A percentile compares a stretch with the other conserved stretches of the same genome.
These are phyloP conservation scores for Etheostoma spectabile DNA, from an alignment of 2,113 vertebrate species.

Conservation along the genomic window DNA sequence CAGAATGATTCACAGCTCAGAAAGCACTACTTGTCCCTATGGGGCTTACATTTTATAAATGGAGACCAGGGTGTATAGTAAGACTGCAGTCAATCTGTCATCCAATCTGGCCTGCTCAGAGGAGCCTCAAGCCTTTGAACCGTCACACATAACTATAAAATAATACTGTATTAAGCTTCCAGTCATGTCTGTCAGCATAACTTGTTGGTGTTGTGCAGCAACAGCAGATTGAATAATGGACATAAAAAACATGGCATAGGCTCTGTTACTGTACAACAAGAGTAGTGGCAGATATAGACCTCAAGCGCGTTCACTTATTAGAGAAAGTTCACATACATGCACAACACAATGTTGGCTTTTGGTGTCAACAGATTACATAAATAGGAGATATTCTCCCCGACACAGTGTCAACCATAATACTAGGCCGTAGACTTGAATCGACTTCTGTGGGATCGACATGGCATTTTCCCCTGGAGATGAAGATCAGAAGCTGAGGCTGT, in stretches of 20 bases:
- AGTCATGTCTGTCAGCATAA: slow-evolving; percentile 26
- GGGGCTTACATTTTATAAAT: slow-evolving; percentile 53
- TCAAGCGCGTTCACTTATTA: background rate
- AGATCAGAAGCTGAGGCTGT: slow-evolving; percentile 39
- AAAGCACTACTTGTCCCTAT: slow-evolving; percentile 29
- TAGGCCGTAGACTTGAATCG: background rate
- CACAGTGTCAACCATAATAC: slow-evolving; percentile 2
- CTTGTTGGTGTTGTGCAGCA: background rate
- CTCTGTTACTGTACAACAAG: background rate
- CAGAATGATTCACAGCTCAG: slow-evolving; percentile 38
- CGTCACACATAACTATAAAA: slow-evolving; percentile 42
- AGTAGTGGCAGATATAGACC: background rate
- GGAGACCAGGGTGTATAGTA: slow-evolving; percentile 40
- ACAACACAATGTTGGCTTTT: slow-evolving; percentile 31
- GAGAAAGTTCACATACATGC: slow-evolving; percentile 5
- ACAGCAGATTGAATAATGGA: slow-evolving; percentile 10
- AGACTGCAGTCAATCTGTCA: slow-evolving; percentile 67
- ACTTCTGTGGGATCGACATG: slow-evolving; percentile 18
- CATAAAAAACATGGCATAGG: background rate
- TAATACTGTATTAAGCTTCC: slow-evolving; percentile 47
- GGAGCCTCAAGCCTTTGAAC: slow-evolving; percentile 47
- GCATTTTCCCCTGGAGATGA: slow-evolving; percentile 10
- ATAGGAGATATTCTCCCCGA: slow-evolving; percentile 27
- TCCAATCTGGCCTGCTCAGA: slow-evolving; percentile 59
- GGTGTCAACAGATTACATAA: slow-evolving; percentile 47